A percentile compares a stretch with the other conserved stretches of the same genome.
phyloP scores from a whole-genome alignment of 2,888 invertebrate genomes.

The Scelioninae gen. 1 region DNA sequence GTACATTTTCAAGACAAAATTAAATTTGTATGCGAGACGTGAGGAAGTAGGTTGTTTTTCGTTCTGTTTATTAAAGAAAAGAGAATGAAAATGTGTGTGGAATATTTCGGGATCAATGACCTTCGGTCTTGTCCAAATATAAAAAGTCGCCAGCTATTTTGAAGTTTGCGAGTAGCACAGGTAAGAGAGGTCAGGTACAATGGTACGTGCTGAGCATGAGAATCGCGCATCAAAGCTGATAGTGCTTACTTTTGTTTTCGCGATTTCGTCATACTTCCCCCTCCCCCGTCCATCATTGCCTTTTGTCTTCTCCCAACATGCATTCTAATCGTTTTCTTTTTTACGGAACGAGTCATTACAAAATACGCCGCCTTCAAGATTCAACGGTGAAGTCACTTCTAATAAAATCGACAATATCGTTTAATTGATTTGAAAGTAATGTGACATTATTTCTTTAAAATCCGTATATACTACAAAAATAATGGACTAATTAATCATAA shows the following conservation, averaged over 20 bases:
- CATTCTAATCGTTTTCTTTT: slow-evolving; percentile 52
- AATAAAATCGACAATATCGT: slow-evolving; percentile 44
- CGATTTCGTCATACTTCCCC: slow-evolving; percentile 60
- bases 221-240: slow-evolving; percentile 61
- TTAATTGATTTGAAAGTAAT: background rate
- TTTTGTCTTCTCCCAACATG: slow-evolving; percentile 43
- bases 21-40: no score
- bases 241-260: slow-evolving; percentile 66
- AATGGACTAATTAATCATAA: no score
- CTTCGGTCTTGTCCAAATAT: slow-evolving; percentile 49
- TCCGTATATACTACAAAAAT: no score
- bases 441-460: background rate
- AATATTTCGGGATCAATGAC: slow-evolving; percentile 59
- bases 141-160: slow-evolving; percentile 50
- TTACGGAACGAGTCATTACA: slow-evolving; percentile 52
- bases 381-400: slow-evolving; percentile 44
- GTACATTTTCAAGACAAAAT: no score
- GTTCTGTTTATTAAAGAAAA: background rate
- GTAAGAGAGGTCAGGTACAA: slow-evolving; percentile 66
- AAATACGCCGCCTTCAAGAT: slow-evolving; percentile 46
- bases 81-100: slow-evolving; percentile 11
- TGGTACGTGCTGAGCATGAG: slow-evolving; percentile 56
- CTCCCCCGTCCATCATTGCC: slow-evolving; percentile 2
- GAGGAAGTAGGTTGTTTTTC: no score
- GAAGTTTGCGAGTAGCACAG: slow-evolving; percentile 50